Conservation (phyloP, 1,140 invertebrate species). For the Zaprionus africanus region DNA sequence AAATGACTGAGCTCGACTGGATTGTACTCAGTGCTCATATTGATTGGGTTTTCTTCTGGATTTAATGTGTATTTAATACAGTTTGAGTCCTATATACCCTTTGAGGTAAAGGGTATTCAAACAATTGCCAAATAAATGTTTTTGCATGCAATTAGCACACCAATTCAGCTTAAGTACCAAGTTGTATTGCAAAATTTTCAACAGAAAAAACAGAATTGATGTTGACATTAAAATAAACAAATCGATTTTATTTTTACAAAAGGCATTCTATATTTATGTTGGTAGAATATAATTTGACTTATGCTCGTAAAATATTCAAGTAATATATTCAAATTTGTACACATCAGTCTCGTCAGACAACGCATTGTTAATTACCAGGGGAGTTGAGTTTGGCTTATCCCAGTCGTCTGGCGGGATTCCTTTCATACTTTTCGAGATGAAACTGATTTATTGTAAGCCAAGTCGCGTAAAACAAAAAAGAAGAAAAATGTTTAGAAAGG, state of each 20-base stretch:
- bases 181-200: neutral
- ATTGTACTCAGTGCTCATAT: neutral
- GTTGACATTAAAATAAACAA: neutral
- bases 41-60: neutral
- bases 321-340: conserved; percentile 15
- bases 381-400: conserved; percentile 30
- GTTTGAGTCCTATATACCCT: neutral
- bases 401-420: conserved; percentile 7
- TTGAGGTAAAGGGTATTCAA: neutral
- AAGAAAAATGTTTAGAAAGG: neutral
- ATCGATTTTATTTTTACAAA: neutral
- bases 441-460: conserved; percentile 50
- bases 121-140: conserved; percentile 16
- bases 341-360: conserved; percentile 11
- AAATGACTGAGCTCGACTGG: neutral
- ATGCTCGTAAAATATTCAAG: neutral
- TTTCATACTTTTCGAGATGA: conserved; percentile 12
- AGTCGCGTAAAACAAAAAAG: conserved; percentile 30
- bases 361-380: conserved; percentile 6
- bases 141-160: neutral
- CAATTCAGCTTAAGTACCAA: conserved; percentile 4
- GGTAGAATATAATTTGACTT: neutral
- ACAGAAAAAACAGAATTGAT: neutral
- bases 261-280: neutral
- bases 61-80: neutral